Evolutionary conservation across 2,888 invertebrate genomes (phyloP).

Genomic region (Lepeophtheirus nordmannii): DNA sequence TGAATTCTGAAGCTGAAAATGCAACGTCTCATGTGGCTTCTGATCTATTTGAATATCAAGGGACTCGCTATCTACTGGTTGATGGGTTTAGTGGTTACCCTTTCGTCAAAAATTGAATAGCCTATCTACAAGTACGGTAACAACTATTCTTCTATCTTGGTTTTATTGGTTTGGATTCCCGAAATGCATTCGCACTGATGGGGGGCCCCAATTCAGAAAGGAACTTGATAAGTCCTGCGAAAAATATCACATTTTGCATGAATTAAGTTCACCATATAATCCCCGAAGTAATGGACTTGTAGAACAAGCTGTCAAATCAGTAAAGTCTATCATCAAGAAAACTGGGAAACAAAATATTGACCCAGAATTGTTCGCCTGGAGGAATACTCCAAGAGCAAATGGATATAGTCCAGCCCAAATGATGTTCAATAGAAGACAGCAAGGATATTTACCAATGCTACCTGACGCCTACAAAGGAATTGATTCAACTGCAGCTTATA

Average conservation of each 20-base stretch:
- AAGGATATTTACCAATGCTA: no score
- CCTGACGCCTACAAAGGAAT: no score
- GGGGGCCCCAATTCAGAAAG: not conserved
- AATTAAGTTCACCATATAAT: not conserved
- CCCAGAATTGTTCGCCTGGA: not conserved
- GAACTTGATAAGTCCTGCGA: not conserved
- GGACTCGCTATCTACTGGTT: not conserved
- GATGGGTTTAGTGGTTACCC: not conserved
- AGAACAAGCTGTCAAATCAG: not conserved
- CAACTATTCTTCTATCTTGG: not conserved
- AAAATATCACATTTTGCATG: not conserved
- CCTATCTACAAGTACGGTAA: not conserved
- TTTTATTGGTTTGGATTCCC: not conserved
- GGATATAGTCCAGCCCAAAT: not conserved
- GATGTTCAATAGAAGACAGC: no score
- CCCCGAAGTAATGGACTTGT: not conserved
- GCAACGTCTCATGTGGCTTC: not conserved
- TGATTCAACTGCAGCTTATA: no score
- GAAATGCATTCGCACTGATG: not conserved
- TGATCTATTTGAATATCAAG: not conserved
- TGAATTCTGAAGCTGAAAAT: not conserved
- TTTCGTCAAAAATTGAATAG: not conserved
- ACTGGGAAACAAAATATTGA: not conserved
- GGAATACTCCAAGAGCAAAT: not conserved
- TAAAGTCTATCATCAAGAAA: not conserved